These are phyloP conservation scores for Andrena flavipes DNA, from an alignment of 2,888 invertebrate species.

Conservation along the genomic window DNA sequence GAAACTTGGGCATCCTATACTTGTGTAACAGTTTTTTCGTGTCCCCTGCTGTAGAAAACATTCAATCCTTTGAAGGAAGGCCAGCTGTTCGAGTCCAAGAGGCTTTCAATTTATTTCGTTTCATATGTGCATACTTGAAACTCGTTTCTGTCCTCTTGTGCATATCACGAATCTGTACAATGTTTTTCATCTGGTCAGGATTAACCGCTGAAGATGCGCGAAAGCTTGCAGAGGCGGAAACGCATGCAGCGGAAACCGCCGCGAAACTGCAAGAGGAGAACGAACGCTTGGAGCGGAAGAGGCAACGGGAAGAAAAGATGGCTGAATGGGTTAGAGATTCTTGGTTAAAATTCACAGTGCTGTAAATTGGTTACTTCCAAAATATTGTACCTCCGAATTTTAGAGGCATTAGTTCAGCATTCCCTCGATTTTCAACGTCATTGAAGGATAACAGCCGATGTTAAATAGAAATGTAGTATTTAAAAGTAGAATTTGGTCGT, in stretches of 20 bases:
- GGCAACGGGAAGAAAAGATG: constrained; percentile 79
- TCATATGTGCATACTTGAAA: background rate
- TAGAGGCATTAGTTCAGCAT: background rate
- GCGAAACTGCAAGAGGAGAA: constrained; percentile 76
- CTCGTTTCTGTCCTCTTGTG: background rate
- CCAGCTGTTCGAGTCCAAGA: background rate
- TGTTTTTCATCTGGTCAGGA: constrained; percentile 64
- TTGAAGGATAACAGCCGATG: background rate
- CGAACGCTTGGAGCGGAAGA: constrained; percentile 77
- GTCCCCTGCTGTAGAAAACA: background rate
- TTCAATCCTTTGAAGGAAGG: background rate
- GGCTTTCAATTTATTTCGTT: background rate
- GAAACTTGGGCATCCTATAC: background rate
- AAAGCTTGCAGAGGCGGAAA: constrained; percentile 67
- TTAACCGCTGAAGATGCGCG: constrained; percentile 72
- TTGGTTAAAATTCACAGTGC: background rate
- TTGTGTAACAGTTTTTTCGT: background rate
- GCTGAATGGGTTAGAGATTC: constrained; percentile 73
- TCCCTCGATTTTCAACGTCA: background rate
- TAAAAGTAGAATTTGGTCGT: background rate
- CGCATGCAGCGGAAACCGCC: constrained; percentile 80
- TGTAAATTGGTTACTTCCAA: background rate
- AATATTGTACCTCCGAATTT: background rate
- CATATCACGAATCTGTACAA: background rate
- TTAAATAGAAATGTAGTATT: background rate